Evolutionary conservation across 2,888 invertebrate genomes (phyloP).

Genomic region (Coelinius sp.): DNA sequence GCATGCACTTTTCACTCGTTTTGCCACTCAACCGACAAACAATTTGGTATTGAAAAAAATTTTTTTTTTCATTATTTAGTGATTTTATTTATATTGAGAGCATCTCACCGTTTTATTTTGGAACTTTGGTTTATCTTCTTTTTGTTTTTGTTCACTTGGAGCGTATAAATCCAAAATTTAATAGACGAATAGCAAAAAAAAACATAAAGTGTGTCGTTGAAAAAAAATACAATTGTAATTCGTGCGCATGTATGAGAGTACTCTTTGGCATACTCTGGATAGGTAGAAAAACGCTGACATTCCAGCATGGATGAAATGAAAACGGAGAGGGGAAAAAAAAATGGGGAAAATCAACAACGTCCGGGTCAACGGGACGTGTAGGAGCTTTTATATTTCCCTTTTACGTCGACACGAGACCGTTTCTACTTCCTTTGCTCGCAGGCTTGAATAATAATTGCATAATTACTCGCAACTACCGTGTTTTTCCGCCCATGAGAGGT

Average conservation of each 20-base stretch:
- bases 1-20: constrained; percentile 12
- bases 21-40: not conserved
- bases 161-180: constrained; percentile 9
- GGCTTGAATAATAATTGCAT: constrained; percentile 27
- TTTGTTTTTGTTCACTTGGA: constrained; percentile 1
- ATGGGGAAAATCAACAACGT: constrained; percentile 18
- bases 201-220: not conserved
- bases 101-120: not conserved
- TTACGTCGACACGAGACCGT: constrained; percentile 20
- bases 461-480: constrained; percentile 26
- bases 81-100: not conserved
- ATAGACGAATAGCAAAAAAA: not conserved
- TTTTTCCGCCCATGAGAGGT: constrained; percentile 16
- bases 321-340: not conserved
- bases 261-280: constrained; percentile 18
- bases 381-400: constrained; percentile 24
- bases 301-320: constrained; percentile 15
- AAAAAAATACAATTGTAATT: constrained; percentile 16
- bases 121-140: not conserved
- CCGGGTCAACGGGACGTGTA: constrained; percentile 25
- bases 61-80: not conserved
- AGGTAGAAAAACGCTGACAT: constrained; percentile 19
- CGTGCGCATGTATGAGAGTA: constrained; percentile 11
- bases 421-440: constrained; percentile 22
- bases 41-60: not conserved